phyloP scores from a whole-genome alignment of 2,113 vertebrate genomes.

The Gobio gobio region DNA sequence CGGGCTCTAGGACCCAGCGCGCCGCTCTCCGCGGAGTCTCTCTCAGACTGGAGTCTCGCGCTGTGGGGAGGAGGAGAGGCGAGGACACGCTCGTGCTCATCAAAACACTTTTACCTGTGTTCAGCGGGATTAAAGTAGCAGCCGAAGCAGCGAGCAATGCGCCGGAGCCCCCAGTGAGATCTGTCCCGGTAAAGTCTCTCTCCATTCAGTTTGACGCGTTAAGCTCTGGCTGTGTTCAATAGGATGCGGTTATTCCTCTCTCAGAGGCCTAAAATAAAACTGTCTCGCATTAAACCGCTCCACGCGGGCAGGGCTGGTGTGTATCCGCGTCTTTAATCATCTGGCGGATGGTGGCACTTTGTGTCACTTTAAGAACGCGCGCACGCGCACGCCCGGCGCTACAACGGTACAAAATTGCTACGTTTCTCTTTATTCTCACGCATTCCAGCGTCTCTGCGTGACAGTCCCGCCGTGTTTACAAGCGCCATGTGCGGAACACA shows the following conservation, averaged over 20 bases:
- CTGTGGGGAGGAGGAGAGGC: conserved; percentile 82
- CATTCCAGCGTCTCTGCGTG: background rate
- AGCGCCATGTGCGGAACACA: background rate
- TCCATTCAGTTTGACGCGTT: conserved; percentile 69
- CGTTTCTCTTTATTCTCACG: background rate
- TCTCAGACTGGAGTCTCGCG: conserved; percentile 66
- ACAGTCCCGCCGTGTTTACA: conserved; percentile 18
- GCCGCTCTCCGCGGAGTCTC: conserved; percentile 66
- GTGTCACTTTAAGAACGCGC: conserved; percentile 13
- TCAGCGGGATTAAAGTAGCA: conserved; percentile 77
- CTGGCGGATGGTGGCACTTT: background rate
- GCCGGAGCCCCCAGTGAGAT: conserved; percentile 76
- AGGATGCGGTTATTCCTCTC: conserved; percentile 80
- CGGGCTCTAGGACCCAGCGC: conserved; percentile 77
- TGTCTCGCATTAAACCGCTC: background rate
- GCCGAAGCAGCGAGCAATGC: conserved; percentile 75
- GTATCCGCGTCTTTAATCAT: background rate
- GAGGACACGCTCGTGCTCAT: conserved; percentile 78
- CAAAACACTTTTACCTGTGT: conserved; percentile 77
- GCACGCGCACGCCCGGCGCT: conserved; percentile 11
- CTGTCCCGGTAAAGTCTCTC: conserved; percentile 75
- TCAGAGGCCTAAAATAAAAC: conserved; percentile 71
- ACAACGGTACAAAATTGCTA: background rate
- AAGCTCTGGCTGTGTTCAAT: conserved; percentile 73
- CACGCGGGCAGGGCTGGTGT: background rate